Conservation (phyloP, 1,140 invertebrate species). For the Drosophila burlai region DNA sequence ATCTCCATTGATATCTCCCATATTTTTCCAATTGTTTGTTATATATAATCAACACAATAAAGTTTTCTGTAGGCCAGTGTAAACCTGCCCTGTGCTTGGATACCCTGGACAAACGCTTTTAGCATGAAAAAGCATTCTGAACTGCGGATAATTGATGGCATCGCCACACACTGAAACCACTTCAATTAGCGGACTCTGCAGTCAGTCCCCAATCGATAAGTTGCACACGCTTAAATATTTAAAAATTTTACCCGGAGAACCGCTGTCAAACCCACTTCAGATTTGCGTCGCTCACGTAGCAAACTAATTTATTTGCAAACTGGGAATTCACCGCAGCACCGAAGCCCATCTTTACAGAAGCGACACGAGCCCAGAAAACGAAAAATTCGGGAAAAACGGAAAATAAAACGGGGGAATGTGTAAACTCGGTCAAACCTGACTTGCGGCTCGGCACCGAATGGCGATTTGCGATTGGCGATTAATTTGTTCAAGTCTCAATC, state of each 20-base stretch:
- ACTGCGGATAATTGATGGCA: slow-evolving; percentile 72
- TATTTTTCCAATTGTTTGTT: background rate
- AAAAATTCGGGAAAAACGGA: background rate
- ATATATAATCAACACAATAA: background rate
- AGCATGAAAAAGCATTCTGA: slow-evolving; percentile 53
- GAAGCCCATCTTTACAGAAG: slow-evolving; percentile 21
- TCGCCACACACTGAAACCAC: slow-evolving; percentile 55
- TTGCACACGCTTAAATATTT: slow-evolving; percentile 74
- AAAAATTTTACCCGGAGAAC: slow-evolving; percentile 44
- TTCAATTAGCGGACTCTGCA: slow-evolving; percentile 68
- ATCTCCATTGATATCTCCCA: background rate
- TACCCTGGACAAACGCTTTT: slow-evolving; percentile 16
- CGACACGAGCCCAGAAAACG: slow-evolving; percentile 1
- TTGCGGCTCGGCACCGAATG: slow-evolving; percentile 38
- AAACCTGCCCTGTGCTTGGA: background rate
- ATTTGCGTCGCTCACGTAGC: slow-evolving; percentile 77
- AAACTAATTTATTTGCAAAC: slow-evolving; percentile 81
- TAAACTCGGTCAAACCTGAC: slow-evolving; percentile 56
- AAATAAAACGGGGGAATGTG: slow-evolving; percentile 17
- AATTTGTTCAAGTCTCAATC: slow-evolving; percentile 78
- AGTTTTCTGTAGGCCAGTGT: background rate
- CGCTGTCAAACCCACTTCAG: slow-evolving; percentile 80
- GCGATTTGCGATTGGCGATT: slow-evolving; percentile 77
- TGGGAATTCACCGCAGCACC: slow-evolving; percentile 60
- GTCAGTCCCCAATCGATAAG: slow-evolving; percentile 65